Evolutionary conservation across 1,140 invertebrate genomes (phyloP).

Genomic region (Drosophila sturtevanti): DNA sequence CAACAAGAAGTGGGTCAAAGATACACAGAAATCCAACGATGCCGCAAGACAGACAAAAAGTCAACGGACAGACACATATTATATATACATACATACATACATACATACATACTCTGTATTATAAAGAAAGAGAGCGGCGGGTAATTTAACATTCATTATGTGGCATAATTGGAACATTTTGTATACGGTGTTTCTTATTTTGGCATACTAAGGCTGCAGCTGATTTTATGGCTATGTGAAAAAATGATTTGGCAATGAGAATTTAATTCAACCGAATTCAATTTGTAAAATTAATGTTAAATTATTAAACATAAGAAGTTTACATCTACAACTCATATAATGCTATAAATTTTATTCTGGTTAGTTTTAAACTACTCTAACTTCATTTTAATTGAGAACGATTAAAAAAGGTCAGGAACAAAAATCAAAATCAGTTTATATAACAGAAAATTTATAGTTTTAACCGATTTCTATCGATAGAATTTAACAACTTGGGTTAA

Average conservation of each 20-base stretch:
- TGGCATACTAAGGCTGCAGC: constrained; percentile 7
- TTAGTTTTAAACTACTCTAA: neutral
- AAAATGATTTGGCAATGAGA: constrained; percentile 3
- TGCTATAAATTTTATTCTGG: neutral
- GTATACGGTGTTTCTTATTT: constrained; percentile 23
- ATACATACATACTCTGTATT: constrained; percentile 16
- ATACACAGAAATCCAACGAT: constrained; percentile 42
- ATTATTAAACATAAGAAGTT: constrained; percentile 1
- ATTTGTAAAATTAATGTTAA: constrained; percentile 1
- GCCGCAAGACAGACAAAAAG: constrained; percentile 10
- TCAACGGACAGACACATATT: constrained; percentile 39
- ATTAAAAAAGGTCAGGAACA: too few relatives aligned
- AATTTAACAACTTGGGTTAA: too few relatives aligned
- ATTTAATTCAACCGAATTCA: neutral
- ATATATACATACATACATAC: too few relatives aligned
- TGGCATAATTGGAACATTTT: constrained; percentile 61
- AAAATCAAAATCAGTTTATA: too few relatives aligned
- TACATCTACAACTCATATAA: too few relatives aligned
- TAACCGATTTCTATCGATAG: too few relatives aligned
- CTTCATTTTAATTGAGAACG: too few relatives aligned
- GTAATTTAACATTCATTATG: constrained; percentile 61
- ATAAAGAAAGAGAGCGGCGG: constrained; percentile 43
- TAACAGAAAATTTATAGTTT: too few relatives aligned
- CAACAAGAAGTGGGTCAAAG: constrained; percentile 52
- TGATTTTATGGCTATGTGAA: neutral